Base-by-base conservation (phyloP, 2,113 vertebrate species). In the Pachycephala philippinensis region DNA sequence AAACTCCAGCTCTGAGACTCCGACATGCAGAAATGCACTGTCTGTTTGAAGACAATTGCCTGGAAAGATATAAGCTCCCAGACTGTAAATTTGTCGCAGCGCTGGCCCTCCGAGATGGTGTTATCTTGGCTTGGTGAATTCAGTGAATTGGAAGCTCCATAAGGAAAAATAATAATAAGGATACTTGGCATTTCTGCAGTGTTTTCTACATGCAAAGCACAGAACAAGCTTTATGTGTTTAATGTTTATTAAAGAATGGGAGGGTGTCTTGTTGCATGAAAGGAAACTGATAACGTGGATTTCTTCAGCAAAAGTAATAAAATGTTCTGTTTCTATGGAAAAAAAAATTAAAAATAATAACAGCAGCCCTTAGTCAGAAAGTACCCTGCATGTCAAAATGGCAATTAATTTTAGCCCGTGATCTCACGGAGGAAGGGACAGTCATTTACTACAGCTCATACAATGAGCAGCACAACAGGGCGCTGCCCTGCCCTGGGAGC, bases 31-130 rank as follows among this genome's bases (percentile, higher is more conserved):
- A 96, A 97, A 95, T 65, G 87, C 44, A 68, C 87, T 96, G 83
- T 97, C 95, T 97, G 89, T 93, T 94, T 97, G 95, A 96, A 95
- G 93, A 97, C 96, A 96, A 97, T 94, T 87, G 81, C 89, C 89
- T 96, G 91, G 89, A 97, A 97, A 96, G 65, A 79, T 93, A 61
- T 79, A 94, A 94, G 82, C 87, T 82, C 86, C 87, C 87, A 82
- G 93, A 83, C 70, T 87, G 71, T 90, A 87, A 91, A 95, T 95
- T 95, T 93, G 85, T 92, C 4, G 2, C 68, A 84, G 84, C 13
- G 0, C 66, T 71, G 61, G 64, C 94, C 54, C 84, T 96, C 65
- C 0, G 40, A 97, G 82, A 91, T 95, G 84, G 59, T 87, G 75
- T 94, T 94, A 93, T 92, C 89, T 95, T 92, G 80, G 72, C 54